phyloP scores from a whole-genome alignment of 2,113 vertebrate genomes.

The Saiga tatarica region DNA sequence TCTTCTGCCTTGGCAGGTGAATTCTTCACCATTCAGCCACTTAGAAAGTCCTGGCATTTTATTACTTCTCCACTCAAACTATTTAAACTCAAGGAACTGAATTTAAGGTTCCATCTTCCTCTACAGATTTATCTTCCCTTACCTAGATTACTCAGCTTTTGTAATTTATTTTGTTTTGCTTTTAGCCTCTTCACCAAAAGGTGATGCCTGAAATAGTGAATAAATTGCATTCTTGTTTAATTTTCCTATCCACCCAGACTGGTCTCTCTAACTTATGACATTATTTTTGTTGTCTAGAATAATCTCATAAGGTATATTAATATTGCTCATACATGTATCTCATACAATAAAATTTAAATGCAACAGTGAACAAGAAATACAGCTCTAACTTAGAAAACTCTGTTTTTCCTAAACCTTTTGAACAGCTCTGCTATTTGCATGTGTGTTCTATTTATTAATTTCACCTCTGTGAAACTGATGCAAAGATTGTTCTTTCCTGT shows the following conservation, averaged over 20 bases:
- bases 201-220: not conserved
- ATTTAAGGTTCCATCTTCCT: not conserved
- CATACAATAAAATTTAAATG: not conserved
- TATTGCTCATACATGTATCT: not conserved
- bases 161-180: not conserved
- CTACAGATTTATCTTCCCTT: not conserved
- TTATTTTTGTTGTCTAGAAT: not conserved
- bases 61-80: not conserved
- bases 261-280: not conserved
- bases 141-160: not conserved
- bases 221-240: not conserved
- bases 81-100: not conserved
- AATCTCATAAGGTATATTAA: not conserved
- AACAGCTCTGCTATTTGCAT: not conserved
- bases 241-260: not conserved
- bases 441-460: not conserved
- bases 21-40: not conserved
- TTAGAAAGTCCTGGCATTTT: not conserved
- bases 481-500: not conserved
- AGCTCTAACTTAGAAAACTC: not conserved
- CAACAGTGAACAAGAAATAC: not conserved
- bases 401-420: not conserved
- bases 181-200: not conserved
- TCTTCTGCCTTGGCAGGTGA: not conserved
- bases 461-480: not conserved